A percentile compares a stretch with the other conserved stretches of the same genome.
phyloP scores from a whole-genome alignment of 2,797 vertebrate genomes.

The Takifugu ocellatus region DNA sequence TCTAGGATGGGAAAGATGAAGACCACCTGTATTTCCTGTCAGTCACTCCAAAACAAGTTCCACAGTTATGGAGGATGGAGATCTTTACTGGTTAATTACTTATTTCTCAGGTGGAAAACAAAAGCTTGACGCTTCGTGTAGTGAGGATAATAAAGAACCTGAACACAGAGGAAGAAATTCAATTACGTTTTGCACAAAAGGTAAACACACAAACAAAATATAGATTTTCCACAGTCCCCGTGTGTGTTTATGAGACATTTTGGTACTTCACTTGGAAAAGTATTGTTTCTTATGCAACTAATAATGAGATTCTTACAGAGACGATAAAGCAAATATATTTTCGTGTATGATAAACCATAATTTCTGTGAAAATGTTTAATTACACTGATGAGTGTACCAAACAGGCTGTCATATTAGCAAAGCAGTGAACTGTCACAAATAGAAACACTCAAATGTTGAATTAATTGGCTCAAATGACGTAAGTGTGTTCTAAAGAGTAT shows the following conservation, averaged over 20 bases:
- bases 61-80: conserved; percentile 40
- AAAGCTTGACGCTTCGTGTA: conserved; percentile 50
- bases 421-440: conserved; percentile 18
- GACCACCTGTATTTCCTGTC: conserved; percentile 26
- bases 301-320: too few relatives aligned
- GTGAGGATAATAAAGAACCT: conserved; percentile 56
- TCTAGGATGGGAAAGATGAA: not conserved
- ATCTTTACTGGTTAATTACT: conserved; percentile 61
- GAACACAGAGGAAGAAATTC: conserved; percentile 38
- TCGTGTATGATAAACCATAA: too few relatives aligned
- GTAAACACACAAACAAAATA: conserved; percentile 15
- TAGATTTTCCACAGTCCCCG: conserved; percentile 16
- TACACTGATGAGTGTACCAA: conserved; percentile 17
- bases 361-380: conserved; percentile 1
- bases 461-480: conserved; percentile 1
- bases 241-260: not conserved
- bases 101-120: conserved; percentile 60
- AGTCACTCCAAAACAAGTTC: conserved; percentile 42
- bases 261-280: too few relatives aligned
- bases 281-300: too few relatives aligned
- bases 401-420: conserved; percentile 20
- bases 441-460: conserved; percentile 11
- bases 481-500: not conserved
- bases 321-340: too few relatives aligned
- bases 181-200: conserved; percentile 25